These are phyloP conservation scores for Drosophila quasianomalipes DNA, from an alignment of 2,888 invertebrate species.

Conservation along the genomic window DNA sequence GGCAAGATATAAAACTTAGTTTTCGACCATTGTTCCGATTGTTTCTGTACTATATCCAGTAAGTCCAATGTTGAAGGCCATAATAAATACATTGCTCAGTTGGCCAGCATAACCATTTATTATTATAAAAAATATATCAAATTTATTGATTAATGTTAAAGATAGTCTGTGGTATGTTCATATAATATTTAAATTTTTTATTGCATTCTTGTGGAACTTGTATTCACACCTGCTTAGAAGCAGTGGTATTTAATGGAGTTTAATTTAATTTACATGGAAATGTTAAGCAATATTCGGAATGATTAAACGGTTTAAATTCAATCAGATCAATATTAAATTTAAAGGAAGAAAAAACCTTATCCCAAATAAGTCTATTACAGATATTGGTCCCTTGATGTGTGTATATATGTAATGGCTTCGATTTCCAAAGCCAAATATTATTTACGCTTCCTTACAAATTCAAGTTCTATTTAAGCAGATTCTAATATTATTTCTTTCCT, in stretches of 20 bases:
- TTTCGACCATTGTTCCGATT: neutral
- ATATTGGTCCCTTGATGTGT: neutral
- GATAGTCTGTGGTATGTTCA: neutral
- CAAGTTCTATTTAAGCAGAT: conserved; percentile 4
- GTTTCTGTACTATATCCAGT: neutral
- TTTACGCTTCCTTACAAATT: neutral
- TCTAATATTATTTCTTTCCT: neutral
- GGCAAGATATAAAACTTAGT: neutral
- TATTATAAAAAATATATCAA: neutral
- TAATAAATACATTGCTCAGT: neutral
- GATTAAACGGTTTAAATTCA: neutral
- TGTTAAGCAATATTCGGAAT: neutral
- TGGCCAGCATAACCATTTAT: neutral
- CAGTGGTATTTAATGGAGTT: neutral
- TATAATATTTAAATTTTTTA: neutral
- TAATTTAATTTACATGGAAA: neutral
- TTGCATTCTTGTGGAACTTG: neutral
- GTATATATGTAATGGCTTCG: neutral
- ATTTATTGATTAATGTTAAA: neutral
- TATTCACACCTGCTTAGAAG: neutral
- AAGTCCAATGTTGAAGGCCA: neutral
- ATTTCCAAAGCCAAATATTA: neutral
- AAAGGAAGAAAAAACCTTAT: neutral
- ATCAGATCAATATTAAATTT: neutral
- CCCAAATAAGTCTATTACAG: neutral